A percentile compares a stretch with the other conserved stretches of the same genome.
phyloP scores from a whole-genome alignment of 2,113 vertebrate species.

The Cheilinus undulatus region DNA sequence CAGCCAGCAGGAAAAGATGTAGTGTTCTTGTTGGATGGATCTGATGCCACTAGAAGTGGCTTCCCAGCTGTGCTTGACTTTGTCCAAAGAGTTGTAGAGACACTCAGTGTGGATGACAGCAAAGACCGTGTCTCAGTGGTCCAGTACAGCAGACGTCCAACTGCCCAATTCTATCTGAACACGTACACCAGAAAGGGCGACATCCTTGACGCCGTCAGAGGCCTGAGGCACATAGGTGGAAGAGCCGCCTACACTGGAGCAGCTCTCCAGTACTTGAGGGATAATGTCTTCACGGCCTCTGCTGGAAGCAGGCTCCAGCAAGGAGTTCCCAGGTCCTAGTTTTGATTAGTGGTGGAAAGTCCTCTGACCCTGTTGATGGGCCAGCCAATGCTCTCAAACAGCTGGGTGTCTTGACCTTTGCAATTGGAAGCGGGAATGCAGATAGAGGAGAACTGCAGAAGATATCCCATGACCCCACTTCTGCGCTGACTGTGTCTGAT shows the following conservation, averaged over 20 bases:
- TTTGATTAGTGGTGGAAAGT: constrained; percentile 65
- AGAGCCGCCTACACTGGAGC: constrained; percentile 83
- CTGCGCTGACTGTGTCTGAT: too few relatives aligned
- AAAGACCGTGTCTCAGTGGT: constrained; percentile 60
- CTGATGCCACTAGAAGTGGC: constrained; percentile 43
- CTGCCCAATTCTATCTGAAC: constrained; percentile 60
- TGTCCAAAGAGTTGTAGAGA: constrained; percentile 61
- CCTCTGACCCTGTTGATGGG: constrained; percentile 67
- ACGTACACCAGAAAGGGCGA: constrained; percentile 40
- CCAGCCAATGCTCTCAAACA: constrained; percentile 64
- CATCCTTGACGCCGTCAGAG: constrained; percentile 33
- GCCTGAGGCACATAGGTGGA: constrained; percentile 41
- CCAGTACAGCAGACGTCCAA: constrained; percentile 60
- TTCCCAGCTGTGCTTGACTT: constrained; percentile 50
- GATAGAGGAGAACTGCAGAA: too few relatives aligned
- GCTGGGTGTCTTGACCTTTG: too few relatives aligned
- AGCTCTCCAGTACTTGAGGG: constrained; percentile 61
- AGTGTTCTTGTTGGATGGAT: constrained; percentile 79
- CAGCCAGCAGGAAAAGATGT: constrained; percentile 43
- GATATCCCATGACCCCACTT: too few relatives aligned
- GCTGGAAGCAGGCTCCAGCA: constrained; percentile 86
- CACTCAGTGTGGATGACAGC: constrained; percentile 50
- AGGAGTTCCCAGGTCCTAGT: constrained; percentile 83
- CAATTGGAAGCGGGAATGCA: too few relatives aligned
- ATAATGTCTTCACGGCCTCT: constrained; percentile 80